Evolutionary conservation across 2,797 vertebrate genomes (phyloP).

Genomic region (Atherinosoma microstoma): DNA sequence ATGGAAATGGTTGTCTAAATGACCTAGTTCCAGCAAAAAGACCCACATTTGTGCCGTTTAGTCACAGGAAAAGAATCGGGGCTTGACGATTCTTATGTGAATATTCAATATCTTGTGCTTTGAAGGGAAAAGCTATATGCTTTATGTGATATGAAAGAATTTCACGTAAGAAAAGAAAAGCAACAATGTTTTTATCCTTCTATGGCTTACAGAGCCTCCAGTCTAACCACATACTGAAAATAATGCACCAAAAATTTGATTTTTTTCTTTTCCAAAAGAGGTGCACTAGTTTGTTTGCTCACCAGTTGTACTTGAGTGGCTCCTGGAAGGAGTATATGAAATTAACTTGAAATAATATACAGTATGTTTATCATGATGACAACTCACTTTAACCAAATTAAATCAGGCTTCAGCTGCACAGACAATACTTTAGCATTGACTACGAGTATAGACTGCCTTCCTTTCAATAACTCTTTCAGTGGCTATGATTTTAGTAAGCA

Average conservation of each 20-base stretch:
- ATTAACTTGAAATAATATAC: neutral
- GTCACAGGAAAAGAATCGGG: conserved; percentile 1
- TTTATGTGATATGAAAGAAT: neutral
- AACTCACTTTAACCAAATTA: neutral
- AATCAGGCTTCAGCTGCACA: neutral
- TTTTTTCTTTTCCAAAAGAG: neutral
- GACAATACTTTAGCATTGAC: neutral
- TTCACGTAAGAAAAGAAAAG: neutral
- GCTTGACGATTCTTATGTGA: neutral
- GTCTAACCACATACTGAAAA: neutral
- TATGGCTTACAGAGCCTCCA: neutral
- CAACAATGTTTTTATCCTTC: neutral
- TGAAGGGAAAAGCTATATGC: neutral
- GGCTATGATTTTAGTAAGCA: conserved; percentile 18
- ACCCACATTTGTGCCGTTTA: conserved; percentile 12
- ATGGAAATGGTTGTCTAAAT: conserved; percentile 12
- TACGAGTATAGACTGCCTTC: neutral
- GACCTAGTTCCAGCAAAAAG: neutral
- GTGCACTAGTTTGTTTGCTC: neutral
- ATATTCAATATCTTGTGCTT: neutral
- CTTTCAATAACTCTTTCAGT: neutral
- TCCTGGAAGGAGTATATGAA: neutral
- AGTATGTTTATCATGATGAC: neutral
- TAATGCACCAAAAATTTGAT: neutral
- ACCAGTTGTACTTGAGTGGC: neutral